Base-by-base conservation (phyloP, 2,113 vertebrate genomes). In the Periophthalmodon schlosseri region DNA sequence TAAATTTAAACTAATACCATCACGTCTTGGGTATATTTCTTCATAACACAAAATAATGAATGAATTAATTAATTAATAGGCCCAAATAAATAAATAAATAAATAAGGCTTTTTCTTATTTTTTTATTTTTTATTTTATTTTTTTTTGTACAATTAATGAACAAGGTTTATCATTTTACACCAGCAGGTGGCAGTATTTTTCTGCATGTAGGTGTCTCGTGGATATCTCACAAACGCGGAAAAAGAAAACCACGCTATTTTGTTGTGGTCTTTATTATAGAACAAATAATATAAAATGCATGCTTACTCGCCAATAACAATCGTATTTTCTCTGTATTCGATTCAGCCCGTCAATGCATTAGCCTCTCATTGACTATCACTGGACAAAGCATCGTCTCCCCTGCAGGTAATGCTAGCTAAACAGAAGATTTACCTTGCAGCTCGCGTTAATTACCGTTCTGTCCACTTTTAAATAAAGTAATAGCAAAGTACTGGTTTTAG, bases 101-200 rank as follows among this genome's bases (percentile, higher is more conserved):
- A n/a, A n/a, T n/a, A n/a, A n/a, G n/a, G n/a, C n/a, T n/a, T n/a
- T n/a, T n/a, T n/a, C n/a, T n/a, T n/a, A n/a, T 52, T 4, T 18
- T 16, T 18, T 46, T 46, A 46, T 46, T 46, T 46, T 46, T 46
- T 15, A 1, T 16, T 13, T 49, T 47, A 49, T 49, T 14, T 49
- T 16, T 47, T 47, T 47, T 47, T 13, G 46, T 14, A 14, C 12
- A 47, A 14, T 20, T 18, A 56, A 10, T 28, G 28, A 56, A 56
- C 20, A 56, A 28, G 36, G 36, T 39, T 39, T 39, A 0, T 11
- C 39, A 57, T 13, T 23, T 11, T 9, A 57, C 3, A 57, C 56
- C 56, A 57, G 56, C 56, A 57, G 56, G 21, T 57, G 56, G 56
- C 56, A 24, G 56, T 57, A 57, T 23, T n/a, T 57, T n/a, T 23